Base-by-base conservation (phyloP, 2,888 invertebrate genomes). In the Zelleria hepariella region DNA sequence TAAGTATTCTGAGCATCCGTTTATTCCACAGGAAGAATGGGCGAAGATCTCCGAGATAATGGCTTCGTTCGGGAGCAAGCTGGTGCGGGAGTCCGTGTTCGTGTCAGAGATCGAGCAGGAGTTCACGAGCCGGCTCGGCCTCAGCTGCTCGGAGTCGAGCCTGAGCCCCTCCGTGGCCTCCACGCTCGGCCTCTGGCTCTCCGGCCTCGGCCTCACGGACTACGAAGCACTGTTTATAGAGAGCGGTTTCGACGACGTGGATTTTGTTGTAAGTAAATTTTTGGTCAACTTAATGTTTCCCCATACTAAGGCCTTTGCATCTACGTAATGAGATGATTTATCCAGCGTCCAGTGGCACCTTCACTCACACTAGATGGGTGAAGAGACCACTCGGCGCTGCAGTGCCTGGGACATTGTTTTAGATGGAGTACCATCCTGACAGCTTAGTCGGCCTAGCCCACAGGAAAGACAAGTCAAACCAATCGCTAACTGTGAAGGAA, bases 1-100 rank as follows among this genome's bases (percentile, higher is more conserved):
- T n/a, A n/a, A n/a, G n/a, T n/a, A n/a, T n/a, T n/a, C n/a, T n/a
- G n/a, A n/a, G n/a, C n/a, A n/a, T n/a, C n/a, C n/a, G n/a, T n/a
- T n/a, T n/a, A n/a, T n/a, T n/a, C n/a, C 65, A 68, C 93, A 95
- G 85, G 96, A 97, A 84, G 98, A 98, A 87, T 98, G 98, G 96
- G 96, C 96, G 24, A 96, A 97, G 86, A 97, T 98, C 71, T 96
- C 96, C 56, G 96, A 97, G 84, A 98, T 98, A 71, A 96, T 98
- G 94, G 96, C 96, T 52, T 96, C 96, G 1, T 96, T 98, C 74
- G 97, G 97, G 62, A 95, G 94, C 65, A 95, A 94, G 60, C 91
- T 95, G 42, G 93, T 95, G 15, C 82, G 94, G 21, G 94, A 94
- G 74, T 94, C 94, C 0, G 94, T 94, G 20, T 94, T 94, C 78